A percentile compares a stretch with the other conserved stretches of the same genome.
Evolutionary conservation across 2,797 vertebrate genomes (phyloP).

Genomic region (Myotis daubentonii): DNA sequence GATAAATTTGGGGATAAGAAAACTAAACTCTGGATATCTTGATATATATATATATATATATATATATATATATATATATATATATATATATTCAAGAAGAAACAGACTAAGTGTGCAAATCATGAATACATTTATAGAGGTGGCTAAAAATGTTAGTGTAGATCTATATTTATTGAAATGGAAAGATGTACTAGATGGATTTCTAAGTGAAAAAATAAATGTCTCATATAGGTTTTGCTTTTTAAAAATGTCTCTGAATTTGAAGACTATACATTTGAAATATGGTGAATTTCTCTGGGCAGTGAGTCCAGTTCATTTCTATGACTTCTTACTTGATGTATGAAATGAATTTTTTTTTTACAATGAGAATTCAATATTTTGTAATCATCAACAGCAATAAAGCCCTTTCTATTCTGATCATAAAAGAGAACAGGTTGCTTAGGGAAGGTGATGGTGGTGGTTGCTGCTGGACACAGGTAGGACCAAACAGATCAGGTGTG

Average conservation of each 20-base stretch:
- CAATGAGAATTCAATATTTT: constrained; percentile 42
- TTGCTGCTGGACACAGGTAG: background rate
- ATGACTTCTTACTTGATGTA: constrained; percentile 10
- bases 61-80: background rate
- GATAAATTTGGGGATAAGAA: constrained; percentile 55
- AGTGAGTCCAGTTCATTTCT: constrained; percentile 23
- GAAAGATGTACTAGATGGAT: constrained; percentile 64
- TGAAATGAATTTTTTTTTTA: constrained; percentile 9
- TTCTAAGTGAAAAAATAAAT: constrained; percentile 69
- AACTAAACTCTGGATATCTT: constrained; percentile 40
- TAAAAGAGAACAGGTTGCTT: background rate
- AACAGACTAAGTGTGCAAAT: constrained; percentile 73
- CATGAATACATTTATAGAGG: constrained; percentile 72
- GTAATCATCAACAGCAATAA: background rate
- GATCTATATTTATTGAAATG: constrained; percentile 73
- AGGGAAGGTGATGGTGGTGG: background rate
- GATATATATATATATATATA: background rate
- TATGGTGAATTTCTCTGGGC: constrained; percentile 9
- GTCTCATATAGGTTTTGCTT: constrained; percentile 49
- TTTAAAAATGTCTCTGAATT: constrained; percentile 12
- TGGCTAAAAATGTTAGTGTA: constrained; percentile 65
- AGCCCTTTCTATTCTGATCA: background rate
- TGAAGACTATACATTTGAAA: constrained; percentile 31
- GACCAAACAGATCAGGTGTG: background rate
- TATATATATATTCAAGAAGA: constrained; percentile 13